These are phyloP conservation scores for Catocala nupta DNA, from an alignment of 2,888 invertebrate genomes.

Conservation along the genomic window DNA sequence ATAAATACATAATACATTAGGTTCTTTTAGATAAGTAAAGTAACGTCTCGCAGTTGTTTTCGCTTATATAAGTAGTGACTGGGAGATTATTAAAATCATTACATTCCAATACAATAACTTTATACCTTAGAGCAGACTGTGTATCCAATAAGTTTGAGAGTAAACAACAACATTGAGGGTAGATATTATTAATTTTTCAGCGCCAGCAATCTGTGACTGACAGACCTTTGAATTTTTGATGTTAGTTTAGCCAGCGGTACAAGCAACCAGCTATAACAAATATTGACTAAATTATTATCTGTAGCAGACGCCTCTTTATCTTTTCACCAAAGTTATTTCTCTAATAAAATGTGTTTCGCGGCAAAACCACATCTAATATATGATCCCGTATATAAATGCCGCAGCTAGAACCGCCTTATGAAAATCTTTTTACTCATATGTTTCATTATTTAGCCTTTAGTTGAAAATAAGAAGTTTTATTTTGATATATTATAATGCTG, in stretches of 20 bases:
- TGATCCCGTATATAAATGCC: too few relatives aligned
- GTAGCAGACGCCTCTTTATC: background rate
- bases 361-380: too few relatives aligned
- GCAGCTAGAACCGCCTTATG: too few relatives aligned
- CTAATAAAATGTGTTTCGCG: too few relatives aligned
- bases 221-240: slow-evolving; percentile 40
- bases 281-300: slow-evolving; percentile 2
- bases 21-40: too few relatives aligned
- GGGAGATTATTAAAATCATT: background rate
- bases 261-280: slow-evolving; percentile 12
- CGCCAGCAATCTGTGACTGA: slow-evolving; percentile 37
- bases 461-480: too few relatives aligned
- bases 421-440: too few relatives aligned
- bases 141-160: slow-evolving; percentile 12
- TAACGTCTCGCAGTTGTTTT: too few relatives aligned
- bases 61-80: too few relatives aligned
- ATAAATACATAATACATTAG: too few relatives aligned
- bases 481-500: too few relatives aligned
- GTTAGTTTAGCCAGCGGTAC: slow-evolving; percentile 12
- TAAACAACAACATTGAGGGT: slow-evolving; percentile 32
- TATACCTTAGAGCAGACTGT: slow-evolving; percentile 9
- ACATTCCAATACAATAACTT: slow-evolving; percentile 8
- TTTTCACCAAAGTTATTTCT: background rate
- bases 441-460: too few relatives aligned
- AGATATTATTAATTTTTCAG: slow-evolving; percentile 37